Evolutionary conservation across 2,888 invertebrate genomes (phyloP), one percentile per base, ranked within the genome.

Genomic region (Aquatica leii): DNA sequence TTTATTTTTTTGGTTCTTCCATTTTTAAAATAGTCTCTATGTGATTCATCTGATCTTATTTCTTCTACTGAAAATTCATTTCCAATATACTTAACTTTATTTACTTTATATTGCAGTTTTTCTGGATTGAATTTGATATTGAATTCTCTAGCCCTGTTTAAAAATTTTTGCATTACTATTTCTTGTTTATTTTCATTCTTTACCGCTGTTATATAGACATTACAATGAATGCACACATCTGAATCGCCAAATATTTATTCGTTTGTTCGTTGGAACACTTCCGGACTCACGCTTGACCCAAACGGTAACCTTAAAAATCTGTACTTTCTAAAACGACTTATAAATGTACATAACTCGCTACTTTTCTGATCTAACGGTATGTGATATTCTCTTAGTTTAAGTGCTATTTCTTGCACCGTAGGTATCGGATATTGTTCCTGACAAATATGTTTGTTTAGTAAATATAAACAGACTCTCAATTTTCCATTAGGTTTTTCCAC

Each of bases 41-140:
- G n/a, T n/a, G n/a, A n/a, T n/a, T n/a, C n/a, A n/a, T n/a, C n/a
- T 4, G 63, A 40, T 43, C 68, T 43, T 48, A 69, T 59, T 37
- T n/a, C n/a, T n/a, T n/a, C n/a, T n/a, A n/a, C n/a, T n/a, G n/a
- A n/a, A n/a, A n/a, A n/a, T n/a, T n/a, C n/a, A n/a, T n/a, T n/a
- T n/a, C n/a, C n/a, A n/a, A n/a, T n/a, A n/a, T n/a, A n/a, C n/a
- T n/a, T n/a, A n/a, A n/a, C n/a, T n/a, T n/a, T n/a, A n/a, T n/a
- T n/a, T n/a, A n/a, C n/a, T n/a, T n/a, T n/a, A n/a, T 62, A 68
- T 37, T 69, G 68, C 20, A n/a, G n/a, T n/a, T n/a, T n/a, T n/a
- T n/a, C n/a, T n/a, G n/a, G n/a, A n/a, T n/a, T n/a, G n/a, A n/a
- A n/a, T n/a, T 37, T 37, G 37, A 3, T 37, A n/a, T 37, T 37